A percentile compares a stretch with the other conserved stretches of the same genome.
Conservation (phyloP, 2,888 invertebrate species). For the Synanthedon vespiformis region DNA sequence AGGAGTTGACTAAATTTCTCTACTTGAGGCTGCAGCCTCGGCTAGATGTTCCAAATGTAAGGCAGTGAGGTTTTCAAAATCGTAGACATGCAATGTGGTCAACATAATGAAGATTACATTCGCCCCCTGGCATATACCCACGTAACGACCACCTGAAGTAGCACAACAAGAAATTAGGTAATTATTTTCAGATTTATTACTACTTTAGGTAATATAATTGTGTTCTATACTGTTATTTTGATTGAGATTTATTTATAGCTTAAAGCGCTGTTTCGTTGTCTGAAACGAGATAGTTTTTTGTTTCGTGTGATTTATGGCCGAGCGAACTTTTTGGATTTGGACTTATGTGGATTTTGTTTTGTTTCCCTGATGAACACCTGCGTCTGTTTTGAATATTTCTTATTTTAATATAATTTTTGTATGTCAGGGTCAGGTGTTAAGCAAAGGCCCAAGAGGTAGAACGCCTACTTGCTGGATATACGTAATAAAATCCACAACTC, state of each 20-base stretch:
- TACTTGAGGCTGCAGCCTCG: too few species aligned
- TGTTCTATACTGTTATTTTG: slow-evolving; percentile 41
- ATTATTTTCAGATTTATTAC: slow-evolving; percentile 65
- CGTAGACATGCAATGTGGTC: not conserved
- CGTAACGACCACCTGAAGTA: slow-evolving; percentile 66
- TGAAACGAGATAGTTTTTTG: slow-evolving; percentile 8
- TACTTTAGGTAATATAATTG: slow-evolving; percentile 45
- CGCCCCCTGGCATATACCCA: slow-evolving; percentile 29
- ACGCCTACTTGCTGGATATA: too few species aligned
- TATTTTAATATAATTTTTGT: too few species aligned
- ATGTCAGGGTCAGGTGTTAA: too few species aligned
- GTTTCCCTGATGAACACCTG: not conserved
- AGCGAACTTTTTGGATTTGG: slow-evolving; percentile 3
- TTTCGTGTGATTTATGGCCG: slow-evolving; percentile 18
- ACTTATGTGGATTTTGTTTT: not conserved
- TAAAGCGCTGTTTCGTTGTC: slow-evolving; percentile 25
- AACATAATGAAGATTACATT: slow-evolving; percentile 59
- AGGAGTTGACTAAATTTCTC: too few species aligned
- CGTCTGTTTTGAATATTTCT: not conserved
- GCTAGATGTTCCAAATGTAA: too few species aligned
- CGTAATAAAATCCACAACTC: too few species aligned
- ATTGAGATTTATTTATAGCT: slow-evolving; percentile 59
- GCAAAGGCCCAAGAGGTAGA: too few species aligned
- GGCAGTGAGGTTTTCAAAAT: not conserved
- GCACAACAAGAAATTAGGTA: slow-evolving; percentile 43